phyloP scores from a whole-genome alignment of 2,113 vertebrate genomes.

The Trematomus loennbergii region DNA sequence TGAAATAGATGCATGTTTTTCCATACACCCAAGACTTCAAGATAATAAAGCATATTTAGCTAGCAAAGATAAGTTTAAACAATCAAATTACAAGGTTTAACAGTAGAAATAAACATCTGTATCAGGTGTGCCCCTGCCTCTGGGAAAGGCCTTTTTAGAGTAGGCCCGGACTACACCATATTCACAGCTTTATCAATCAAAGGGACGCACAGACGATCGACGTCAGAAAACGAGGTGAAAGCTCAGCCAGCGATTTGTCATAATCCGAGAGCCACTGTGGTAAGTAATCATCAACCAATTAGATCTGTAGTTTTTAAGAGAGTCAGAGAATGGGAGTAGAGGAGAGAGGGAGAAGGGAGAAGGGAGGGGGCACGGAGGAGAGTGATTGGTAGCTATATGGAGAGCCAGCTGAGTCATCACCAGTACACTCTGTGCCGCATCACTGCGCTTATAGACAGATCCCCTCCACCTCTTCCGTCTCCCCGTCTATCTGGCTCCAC shows the following conservation, averaged over 20 bases:
- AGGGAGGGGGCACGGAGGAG: slow-evolving; percentile 37
- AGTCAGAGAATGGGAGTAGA: slow-evolving; percentile 50
- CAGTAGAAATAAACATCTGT: slow-evolving; percentile 11
- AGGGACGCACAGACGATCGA: slow-evolving; percentile 29
- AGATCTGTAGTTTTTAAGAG: slow-evolving; percentile 63
- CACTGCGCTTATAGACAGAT: slow-evolving; percentile 84
- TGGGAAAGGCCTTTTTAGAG: slow-evolving; percentile 31
- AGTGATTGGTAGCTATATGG: slow-evolving; percentile 83
- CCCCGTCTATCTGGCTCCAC: slow-evolving; percentile 61
- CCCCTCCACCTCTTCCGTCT: slow-evolving; percentile 73
- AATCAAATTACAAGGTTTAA: slow-evolving; percentile 36
- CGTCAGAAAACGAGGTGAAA: slow-evolving; percentile 40
- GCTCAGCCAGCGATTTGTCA: slow-evolving; percentile 57
- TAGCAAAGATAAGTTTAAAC: slow-evolving; percentile 15
- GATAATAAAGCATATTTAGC: slow-evolving; percentile 11
- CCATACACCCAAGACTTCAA: not conserved
- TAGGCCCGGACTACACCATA: slow-evolving; percentile 28
- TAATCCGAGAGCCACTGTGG: slow-evolving; percentile 54
- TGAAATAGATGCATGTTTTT: not conserved
- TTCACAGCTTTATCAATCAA: slow-evolving; percentile 48
- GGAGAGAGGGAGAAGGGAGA: slow-evolving; percentile 1
- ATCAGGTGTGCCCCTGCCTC: not conserved
- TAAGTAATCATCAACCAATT: slow-evolving; percentile 73
- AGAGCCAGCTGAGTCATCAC: slow-evolving; percentile 86
- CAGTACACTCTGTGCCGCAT: slow-evolving; percentile 84